Evolutionary conservation across 2,888 invertebrate genomes (phyloP), one percentile per base, ranked within the genome.

Genomic region (Zaprionus obscuricornis): DNA sequence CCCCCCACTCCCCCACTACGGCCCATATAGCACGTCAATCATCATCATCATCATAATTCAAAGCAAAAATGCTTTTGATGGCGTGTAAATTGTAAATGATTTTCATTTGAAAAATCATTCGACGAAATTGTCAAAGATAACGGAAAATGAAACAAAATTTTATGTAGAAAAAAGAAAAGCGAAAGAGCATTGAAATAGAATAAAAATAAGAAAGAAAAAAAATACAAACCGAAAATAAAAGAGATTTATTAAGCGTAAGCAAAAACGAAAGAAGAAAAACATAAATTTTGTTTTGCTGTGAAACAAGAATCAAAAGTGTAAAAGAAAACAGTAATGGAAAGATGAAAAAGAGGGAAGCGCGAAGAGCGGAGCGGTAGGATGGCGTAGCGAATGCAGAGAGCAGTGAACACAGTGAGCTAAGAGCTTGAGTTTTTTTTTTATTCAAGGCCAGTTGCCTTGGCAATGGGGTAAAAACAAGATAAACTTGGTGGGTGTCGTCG

Each of bases 31-130:
- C 17, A 16, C 50, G 59, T 71, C 67, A 47, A 50, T 63, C 56
- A 76, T 64, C 59, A 72, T 64, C 46, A 42, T 10, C 52, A 16
- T 49, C 31, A 52, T 69, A 56, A 65, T 63, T 66, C 55, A 62
- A 14, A 45, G 0, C 20, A 13, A 46, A 39, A 37, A 51, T 56
- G 54, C 66, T 68, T 45, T 55, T 54, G 46, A 43, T 36, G n/a
- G n/a, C n/a, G n/a, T n/a, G n/a, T n/a, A n/a, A 47, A 39, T 62
- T 75, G 60, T 65, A 55, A 65, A 71, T 71, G 60, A 71, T 64
- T 66, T 56, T 33, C 17, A 54, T 36, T 39, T 43, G 29, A 56
- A 69, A 73, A 64, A 49, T 27, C 33, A 34, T 51, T 55, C 51
- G 27, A n/a, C 5, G n/a, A 60, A 50, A 42, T 50, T 57, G 46